phyloP scores from a whole-genome alignment of 2,888 invertebrate species.

The Lithophane ornitopus region DNA sequence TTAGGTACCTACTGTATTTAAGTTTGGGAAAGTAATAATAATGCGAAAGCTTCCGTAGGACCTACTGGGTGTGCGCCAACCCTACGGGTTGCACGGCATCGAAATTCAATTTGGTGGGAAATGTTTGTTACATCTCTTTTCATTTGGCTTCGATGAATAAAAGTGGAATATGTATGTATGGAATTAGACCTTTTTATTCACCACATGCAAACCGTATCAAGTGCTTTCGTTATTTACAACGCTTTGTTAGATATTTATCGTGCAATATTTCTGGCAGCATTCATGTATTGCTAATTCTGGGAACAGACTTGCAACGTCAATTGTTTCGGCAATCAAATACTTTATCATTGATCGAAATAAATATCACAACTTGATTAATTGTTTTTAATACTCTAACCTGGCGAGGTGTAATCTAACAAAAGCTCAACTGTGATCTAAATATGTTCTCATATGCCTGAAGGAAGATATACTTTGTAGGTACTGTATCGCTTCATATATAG shows the following conservation, averaged over 20 bases:
- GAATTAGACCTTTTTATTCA: conserved; percentile 66
- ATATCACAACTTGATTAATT: background rate
- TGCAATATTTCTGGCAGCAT: conserved; percentile 29
- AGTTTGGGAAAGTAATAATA: no score
- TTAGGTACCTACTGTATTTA: no score
- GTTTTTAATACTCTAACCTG: background rate
- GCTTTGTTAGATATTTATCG: conserved; percentile 51
- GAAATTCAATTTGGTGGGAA: conserved; percentile 64
- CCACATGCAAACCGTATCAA: conserved; percentile 40
- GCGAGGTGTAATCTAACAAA: background rate
- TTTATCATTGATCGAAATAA: background rate
- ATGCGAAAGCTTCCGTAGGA: background rate
- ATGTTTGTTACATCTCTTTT: conserved; percentile 60
- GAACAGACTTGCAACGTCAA: background rate
- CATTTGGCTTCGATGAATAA: conserved; percentile 55
- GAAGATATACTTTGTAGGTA: background rate
- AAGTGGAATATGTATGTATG: conserved; percentile 55
- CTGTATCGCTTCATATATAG: background rate
- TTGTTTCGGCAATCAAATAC: background rate
- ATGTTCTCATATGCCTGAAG: background rate
- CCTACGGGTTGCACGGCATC: conserved; percentile 49
- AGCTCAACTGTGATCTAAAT: background rate
- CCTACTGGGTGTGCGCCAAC: conserved; percentile 30
- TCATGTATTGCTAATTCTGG: conserved; percentile 8
- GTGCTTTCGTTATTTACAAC: conserved; percentile 46